These are phyloP conservation scores for Darevskia mixta DNA, from an alignment of 2,797 vertebrate genomes.

Conservation along the genomic window DNA sequence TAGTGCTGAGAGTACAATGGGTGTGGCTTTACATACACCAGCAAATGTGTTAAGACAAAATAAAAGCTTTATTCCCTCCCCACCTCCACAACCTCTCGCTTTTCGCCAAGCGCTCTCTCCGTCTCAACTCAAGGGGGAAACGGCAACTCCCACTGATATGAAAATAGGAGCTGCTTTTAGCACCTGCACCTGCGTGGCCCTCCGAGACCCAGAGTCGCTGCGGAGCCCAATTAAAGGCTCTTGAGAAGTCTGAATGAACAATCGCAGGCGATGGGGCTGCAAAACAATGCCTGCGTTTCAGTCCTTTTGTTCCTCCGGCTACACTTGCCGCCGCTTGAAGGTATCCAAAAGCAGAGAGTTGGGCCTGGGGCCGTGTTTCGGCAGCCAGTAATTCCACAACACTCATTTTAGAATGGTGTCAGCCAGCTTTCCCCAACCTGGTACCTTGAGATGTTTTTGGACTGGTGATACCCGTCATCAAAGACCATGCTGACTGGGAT, in stretches of 20 bases:
- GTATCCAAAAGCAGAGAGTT: neutral
- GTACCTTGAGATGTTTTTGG: too few relatives aligned
- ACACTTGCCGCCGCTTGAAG: too few relatives aligned
- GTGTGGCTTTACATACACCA: too few relatives aligned
- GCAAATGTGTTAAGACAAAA: neutral
- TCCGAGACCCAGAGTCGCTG: neutral
- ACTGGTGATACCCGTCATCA: too few relatives aligned
- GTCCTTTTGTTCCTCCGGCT: neutral
- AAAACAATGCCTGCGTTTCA: slow-evolving; percentile 3
- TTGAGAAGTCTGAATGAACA: slow-evolving; percentile 10
- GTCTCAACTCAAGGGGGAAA: neutral
- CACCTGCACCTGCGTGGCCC: slow-evolving; percentile 9
- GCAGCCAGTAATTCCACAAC: too few relatives aligned
- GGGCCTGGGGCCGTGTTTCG: too few relatives aligned
- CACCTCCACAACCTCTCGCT: neutral
- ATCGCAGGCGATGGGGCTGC: neutral
- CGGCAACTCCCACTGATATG: neutral
- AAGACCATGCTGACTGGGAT: too few relatives aligned
- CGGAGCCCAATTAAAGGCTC: slow-evolving; percentile 28
- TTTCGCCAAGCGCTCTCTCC: neutral
- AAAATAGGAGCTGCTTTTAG: slow-evolving; percentile 30
- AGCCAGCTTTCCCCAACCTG: too few relatives aligned
- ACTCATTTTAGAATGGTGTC: too few relatives aligned
- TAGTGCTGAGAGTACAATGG: neutral
- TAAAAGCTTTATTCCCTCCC: neutral